Evolutionary conservation across 1,140 invertebrate genomes (phyloP).

Genomic region (Adoxophyes honmai): DNA sequence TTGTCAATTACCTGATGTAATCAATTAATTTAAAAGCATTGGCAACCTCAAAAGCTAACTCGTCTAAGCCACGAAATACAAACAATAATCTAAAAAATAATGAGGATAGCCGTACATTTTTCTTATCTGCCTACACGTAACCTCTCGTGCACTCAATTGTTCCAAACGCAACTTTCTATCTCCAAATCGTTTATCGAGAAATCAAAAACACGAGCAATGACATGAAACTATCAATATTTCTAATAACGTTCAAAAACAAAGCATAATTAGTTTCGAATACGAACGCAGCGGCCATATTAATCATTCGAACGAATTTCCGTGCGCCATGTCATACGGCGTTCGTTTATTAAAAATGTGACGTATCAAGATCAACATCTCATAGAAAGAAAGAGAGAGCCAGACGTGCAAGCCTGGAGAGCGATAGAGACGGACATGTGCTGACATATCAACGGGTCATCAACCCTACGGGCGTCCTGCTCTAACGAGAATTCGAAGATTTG

Average conservation of each 20-base stretch:
- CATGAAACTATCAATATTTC: slow-evolving; percentile 76
- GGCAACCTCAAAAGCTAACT: neutral
- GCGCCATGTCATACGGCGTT: slow-evolving; percentile 73
- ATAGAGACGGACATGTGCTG: slow-evolving; percentile 60
- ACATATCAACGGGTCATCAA: slow-evolving; percentile 75
- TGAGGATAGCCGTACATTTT: neutral
- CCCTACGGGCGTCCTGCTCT: slow-evolving; percentile 70
- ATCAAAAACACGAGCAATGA: slow-evolving; percentile 71
- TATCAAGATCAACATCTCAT: slow-evolving; percentile 76
- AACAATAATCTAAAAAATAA: slow-evolving; percentile 4
- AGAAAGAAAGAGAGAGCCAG: slow-evolving; percentile 47
- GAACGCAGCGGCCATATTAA: slow-evolving; percentile 68
- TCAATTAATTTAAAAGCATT: too few species aligned
- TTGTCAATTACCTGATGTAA: too few species aligned
- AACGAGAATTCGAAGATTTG: slow-evolving; percentile 74
- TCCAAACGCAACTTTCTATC: slow-evolving; percentile 62
- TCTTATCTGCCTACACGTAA: slow-evolving; percentile 35
- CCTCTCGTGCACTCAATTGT: slow-evolving; percentile 53
- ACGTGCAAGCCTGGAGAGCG: slow-evolving; percentile 31
- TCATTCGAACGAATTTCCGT: slow-evolving; percentile 74
- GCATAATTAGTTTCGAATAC: slow-evolving; percentile 67
- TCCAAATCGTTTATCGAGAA: slow-evolving; percentile 62
- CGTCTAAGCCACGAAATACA: neutral
- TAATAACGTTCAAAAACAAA: slow-evolving; percentile 75
- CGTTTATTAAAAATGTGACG: slow-evolving; percentile 77